phyloP scores from a whole-genome alignment of 2,888 invertebrate genomes.

The Lasioglossum villosulum region DNA sequence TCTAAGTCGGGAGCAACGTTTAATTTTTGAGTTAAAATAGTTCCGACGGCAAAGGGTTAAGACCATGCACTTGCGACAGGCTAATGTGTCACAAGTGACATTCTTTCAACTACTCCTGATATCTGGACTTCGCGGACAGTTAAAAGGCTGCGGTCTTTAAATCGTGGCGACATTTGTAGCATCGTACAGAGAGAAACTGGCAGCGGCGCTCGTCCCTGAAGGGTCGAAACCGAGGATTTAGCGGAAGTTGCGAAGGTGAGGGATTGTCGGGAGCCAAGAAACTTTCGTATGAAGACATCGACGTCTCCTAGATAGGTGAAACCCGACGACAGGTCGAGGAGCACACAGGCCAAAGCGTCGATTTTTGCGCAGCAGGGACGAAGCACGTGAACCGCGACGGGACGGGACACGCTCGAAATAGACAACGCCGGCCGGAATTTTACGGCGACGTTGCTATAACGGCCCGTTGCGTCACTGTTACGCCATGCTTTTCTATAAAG shows the following conservation, averaged over 20 bases:
- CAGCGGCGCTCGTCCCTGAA: background rate
- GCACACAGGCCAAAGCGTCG: background rate
- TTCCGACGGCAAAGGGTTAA: too few relatives aligned
- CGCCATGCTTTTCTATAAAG: conserved; percentile 77
- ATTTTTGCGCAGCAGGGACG: conserved; percentile 55
- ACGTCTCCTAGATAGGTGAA: background rate
- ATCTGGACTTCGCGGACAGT: background rate
- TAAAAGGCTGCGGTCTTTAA: background rate
- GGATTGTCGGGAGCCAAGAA: background rate
- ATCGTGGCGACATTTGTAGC: background rate
- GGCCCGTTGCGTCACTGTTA: conserved; percentile 72
- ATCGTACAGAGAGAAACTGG: background rate
- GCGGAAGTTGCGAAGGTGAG: background rate
- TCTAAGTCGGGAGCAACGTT: too few relatives aligned
- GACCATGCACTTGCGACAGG: background rate
- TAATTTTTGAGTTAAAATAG: too few relatives aligned
- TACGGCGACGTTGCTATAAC: conserved; percentile 67
- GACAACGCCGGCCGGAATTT: conserved; percentile 77
- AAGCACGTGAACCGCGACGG: conserved; percentile 39
- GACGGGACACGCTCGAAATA: conserved; percentile 71
- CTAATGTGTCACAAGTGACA: background rate
- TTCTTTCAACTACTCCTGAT: background rate
- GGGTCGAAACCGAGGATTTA: background rate
- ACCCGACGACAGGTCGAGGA: conserved; percentile 12
- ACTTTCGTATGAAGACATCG: background rate